Percentiles rank a stretch among this genome's conserved stretches.
phyloP scores from a whole-genome alignment of 1,140 invertebrate species.

The Zelostemma sp. region DNA sequence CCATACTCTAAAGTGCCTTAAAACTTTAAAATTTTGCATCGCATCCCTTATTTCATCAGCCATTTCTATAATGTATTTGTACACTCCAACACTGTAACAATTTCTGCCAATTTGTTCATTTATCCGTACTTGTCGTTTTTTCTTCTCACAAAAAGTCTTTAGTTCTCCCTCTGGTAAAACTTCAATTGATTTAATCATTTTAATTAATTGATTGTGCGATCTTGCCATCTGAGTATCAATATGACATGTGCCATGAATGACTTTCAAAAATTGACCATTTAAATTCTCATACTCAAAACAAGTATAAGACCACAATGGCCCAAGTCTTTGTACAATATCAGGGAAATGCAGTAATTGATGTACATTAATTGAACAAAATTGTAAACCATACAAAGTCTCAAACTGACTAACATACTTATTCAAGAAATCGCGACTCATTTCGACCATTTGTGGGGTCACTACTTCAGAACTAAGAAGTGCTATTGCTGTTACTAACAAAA shows the following conservation, averaged over 20 bases:
- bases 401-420: conserved; percentile 35
- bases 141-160: conserved; percentile 22
- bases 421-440: conserved; percentile 19
- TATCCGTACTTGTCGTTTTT: conserved; percentile 39
- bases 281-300: conserved; percentile 44
- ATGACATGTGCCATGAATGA: conserved; percentile 35
- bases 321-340: too few species aligned
- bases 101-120: conserved; percentile 10
- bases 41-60: conserved; percentile 2
- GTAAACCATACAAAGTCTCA: conserved; percentile 26
- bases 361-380: conserved; percentile 42
- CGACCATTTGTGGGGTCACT: background rate
- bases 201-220: conserved; percentile 21
- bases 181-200: conserved; percentile 18
- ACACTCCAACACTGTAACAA: conserved; percentile 27
- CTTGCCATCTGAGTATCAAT: conserved; percentile 38
- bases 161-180: conserved; percentile 19
- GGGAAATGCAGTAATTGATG: too few species aligned
- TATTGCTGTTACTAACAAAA: background rate
- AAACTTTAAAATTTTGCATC: background rate
- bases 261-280: conserved; percentile 32
- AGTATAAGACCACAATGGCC: conserved; percentile 33
- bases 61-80: conserved; percentile 7
- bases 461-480: conserved; percentile 10
- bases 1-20: background rate